A percentile compares a stretch with the other conserved stretches of the same genome.
phyloP scores from a whole-genome alignment of 1,140 invertebrate genomes.

The Scaptomyza hsui region DNA sequence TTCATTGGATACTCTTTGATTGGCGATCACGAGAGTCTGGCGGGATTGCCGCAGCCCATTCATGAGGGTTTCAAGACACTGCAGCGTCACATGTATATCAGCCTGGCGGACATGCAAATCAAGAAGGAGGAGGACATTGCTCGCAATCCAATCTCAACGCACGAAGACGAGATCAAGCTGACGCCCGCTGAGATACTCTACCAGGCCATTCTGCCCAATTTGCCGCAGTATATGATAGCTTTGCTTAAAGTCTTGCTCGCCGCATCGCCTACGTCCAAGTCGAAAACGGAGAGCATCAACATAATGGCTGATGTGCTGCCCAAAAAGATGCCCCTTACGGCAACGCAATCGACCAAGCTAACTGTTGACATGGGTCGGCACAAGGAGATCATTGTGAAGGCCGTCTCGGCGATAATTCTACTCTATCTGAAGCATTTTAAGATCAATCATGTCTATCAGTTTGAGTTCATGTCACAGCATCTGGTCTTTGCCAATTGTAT shows the following conservation, averaged over 20 bases:
- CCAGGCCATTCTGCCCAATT: constrained; percentile 94
- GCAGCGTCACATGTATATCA: constrained; percentile 93
- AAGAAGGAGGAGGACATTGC: constrained; percentile 93
- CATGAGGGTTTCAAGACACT: constrained; percentile 97
- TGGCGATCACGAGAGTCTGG: constrained; percentile 93
- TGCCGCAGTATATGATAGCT: constrained; percentile 98
- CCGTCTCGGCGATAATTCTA: constrained; percentile 96
- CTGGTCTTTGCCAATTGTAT: constrained; percentile 99
- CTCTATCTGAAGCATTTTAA: constrained; percentile 99
- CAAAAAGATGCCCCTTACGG: constrained; percentile 98
- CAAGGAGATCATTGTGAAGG: constrained; percentile 99
- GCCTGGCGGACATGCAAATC: constrained; percentile 92
- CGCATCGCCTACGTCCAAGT: constrained; percentile 98
- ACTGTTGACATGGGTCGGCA: constrained; percentile 99
- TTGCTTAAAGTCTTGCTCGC: constrained; percentile 98
- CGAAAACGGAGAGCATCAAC: constrained; percentile 99
- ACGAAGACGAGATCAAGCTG: constrained; percentile 89
- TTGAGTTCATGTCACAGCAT: constrained; percentile 99
- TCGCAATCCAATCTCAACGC: constrained; percentile 90
- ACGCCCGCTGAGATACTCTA: constrained; percentile 95
- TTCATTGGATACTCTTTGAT: constrained; percentile 97
- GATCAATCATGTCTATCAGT: constrained; percentile 99
- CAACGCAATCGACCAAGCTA: constrained; percentile 98
- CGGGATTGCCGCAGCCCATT: constrained; percentile 96
- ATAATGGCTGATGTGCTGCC: constrained; percentile 98